Evolutionary conservation across 1,140 invertebrate genomes (phyloP).

Genomic region (Anoplophora glabripennis): DNA sequence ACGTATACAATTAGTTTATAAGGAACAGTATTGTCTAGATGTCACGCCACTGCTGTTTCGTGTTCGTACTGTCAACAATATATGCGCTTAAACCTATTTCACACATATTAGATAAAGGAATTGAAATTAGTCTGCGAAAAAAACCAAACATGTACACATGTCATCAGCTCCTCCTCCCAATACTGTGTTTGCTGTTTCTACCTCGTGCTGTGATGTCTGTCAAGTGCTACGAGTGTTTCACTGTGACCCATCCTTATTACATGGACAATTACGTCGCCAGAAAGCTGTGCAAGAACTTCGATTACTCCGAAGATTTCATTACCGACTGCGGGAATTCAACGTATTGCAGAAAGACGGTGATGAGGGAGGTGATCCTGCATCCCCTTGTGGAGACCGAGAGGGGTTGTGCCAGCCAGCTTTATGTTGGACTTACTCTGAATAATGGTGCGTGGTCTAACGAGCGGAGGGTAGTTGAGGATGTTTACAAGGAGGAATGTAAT

Average conservation of each 20-base stretch:
- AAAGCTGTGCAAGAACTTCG: constrained; percentile 7
- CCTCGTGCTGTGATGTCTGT: background rate
- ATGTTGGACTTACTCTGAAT: background rate
- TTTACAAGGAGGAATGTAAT: background rate
- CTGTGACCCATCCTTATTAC: background rate
- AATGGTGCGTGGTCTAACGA: background rate
- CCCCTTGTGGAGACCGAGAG: background rate
- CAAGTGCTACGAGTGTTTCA: constrained; percentile 8
- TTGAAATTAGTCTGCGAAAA: too few species aligned
- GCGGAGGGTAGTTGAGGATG: background rate
- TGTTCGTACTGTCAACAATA: too few species aligned
- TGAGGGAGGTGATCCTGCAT: background rate
- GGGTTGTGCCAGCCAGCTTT: constrained; percentile 7
- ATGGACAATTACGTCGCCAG: background rate
- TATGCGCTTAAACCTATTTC: too few species aligned
- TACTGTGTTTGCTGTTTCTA: too few species aligned
- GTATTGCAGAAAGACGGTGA: constrained; percentile 3
- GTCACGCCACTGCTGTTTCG: too few species aligned
- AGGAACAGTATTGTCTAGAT: too few species aligned
- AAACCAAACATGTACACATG: too few species aligned
- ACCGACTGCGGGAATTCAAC: constrained; percentile 3
- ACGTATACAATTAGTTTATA: too few species aligned
- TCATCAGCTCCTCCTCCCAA: too few species aligned
- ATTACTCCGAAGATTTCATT: constrained; percentile 1
- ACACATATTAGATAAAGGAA: too few species aligned